phyloP scores from a whole-genome alignment of 2,888 invertebrate species.

The Zygaena filipendulae region DNA sequence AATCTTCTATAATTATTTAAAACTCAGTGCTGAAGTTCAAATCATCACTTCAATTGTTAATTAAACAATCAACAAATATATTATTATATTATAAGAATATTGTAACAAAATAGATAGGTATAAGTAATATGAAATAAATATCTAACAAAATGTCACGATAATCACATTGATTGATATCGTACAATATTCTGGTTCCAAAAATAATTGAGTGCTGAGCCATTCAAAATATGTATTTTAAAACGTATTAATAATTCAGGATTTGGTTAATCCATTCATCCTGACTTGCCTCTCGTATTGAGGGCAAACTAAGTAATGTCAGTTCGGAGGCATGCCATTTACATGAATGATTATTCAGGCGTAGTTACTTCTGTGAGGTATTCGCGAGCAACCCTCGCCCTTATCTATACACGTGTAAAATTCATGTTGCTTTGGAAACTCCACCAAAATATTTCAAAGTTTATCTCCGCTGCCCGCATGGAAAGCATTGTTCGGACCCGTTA shows the following conservation, averaged over 20 bases:
- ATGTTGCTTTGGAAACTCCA: constrained; percentile 23
- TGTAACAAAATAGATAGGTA: no score
- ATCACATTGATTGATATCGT: no score
- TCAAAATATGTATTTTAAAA: constrained; percentile 27
- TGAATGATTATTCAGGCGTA: constrained; percentile 49
- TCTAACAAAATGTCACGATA: no score
- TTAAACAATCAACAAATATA: no score
- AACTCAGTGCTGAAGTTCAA: no score
- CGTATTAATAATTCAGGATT: constrained; percentile 35
- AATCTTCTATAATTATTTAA: no score
- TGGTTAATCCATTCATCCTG: constrained; percentile 42
- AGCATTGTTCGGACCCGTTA: constrained; percentile 39
- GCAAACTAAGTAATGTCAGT: constrained; percentile 48
- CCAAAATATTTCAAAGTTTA: constrained; percentile 41
- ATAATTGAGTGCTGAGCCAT: no score
- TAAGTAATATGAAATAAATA: no score
- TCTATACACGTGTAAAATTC: constrained; percentile 20
- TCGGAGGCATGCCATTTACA: constrained; percentile 52
- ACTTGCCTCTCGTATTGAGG: constrained; percentile 35
- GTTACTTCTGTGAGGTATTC: constrained; percentile 14
- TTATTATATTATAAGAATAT: no score
- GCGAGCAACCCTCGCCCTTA: constrained; percentile 25
- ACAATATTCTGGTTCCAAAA: no score
- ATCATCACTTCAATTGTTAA: no score
- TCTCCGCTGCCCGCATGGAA: constrained; percentile 37